Evolutionary conservation across 2,888 invertebrate species (phyloP).

Genomic region (Athalia cordata): DNA sequence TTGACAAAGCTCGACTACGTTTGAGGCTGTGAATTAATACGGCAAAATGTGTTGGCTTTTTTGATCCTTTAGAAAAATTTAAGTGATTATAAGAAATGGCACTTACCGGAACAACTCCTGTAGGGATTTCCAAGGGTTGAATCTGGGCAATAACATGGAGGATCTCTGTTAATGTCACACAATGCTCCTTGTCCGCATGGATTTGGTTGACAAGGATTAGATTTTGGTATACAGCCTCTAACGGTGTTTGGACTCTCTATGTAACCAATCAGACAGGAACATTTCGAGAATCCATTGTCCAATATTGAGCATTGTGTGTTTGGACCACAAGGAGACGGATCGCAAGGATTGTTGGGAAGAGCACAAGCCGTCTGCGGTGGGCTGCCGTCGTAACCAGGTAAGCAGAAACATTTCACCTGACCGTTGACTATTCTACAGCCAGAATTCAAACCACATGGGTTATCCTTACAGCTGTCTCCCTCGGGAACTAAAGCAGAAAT

Average conservation of each 20-base stretch:
- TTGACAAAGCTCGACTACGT: slow-evolving; percentile 81
- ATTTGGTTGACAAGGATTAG: slow-evolving; percentile 89
- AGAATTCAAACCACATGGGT: slow-evolving; percentile 89
- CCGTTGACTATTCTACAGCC: slow-evolving; percentile 86
- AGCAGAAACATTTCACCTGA: slow-evolving; percentile 89
- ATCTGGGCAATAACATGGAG: slow-evolving; percentile 91
- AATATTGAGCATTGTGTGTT: slow-evolving; percentile 89
- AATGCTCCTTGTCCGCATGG: slow-evolving; percentile 87
- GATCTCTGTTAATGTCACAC: slow-evolving; percentile 86
- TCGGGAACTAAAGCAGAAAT: slow-evolving; percentile 83
- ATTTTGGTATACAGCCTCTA: slow-evolving; percentile 86
- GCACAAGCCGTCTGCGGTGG: slow-evolving; percentile 85
- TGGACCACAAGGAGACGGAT: slow-evolving; percentile 90
- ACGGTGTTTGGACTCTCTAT: slow-evolving; percentile 92
- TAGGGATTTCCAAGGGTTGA: slow-evolving; percentile 89
- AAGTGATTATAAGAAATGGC: not conserved
- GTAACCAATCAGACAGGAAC: slow-evolving; percentile 88
- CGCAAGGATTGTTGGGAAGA: slow-evolving; percentile 86
- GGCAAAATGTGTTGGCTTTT: no score
- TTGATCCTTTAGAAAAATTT: no score
- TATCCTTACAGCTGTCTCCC: slow-evolving; percentile 88
- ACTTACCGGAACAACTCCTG: slow-evolving; percentile 79
- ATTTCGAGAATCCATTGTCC: slow-evolving; percentile 88
- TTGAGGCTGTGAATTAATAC: slow-evolving; percentile 71
- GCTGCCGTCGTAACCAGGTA: slow-evolving; percentile 90